Conservation (phyloP, 2,888 invertebrate species). For the Endotricha flammealis region DNA sequence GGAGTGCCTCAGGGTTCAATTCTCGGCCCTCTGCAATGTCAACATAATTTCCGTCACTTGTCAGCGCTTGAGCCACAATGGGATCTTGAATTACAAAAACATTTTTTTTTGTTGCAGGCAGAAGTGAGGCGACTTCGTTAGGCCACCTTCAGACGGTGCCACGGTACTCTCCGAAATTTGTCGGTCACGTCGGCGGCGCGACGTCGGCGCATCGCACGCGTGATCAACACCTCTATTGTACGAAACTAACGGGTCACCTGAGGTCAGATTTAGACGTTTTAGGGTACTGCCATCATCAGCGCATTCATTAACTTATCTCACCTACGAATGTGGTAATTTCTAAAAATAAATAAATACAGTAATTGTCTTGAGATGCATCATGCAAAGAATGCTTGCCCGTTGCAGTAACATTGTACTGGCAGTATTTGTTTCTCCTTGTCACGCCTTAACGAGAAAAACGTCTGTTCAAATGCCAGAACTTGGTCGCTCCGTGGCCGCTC, state of each 20-base stretch:
- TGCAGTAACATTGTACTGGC: too few species aligned
- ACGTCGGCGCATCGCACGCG: constrained; percentile 18
- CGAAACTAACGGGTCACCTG: constrained; percentile 24
- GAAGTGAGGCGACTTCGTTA: not conserved
- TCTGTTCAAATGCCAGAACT: constrained; percentile 3
- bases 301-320: not conserved
- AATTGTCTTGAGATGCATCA: too few species aligned
- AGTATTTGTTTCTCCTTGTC: not conserved
- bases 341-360: too few species aligned
- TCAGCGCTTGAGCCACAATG: constrained; percentile 1
- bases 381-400: too few species aligned
- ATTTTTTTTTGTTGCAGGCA: constrained; percentile 8
- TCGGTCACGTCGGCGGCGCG: not conserved
- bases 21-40: constrained; percentile 4
- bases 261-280: constrained; percentile 23
- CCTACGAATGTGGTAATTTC: not conserved
- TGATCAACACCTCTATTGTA: constrained; percentile 39
- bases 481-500: constrained; percentile 10
- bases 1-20: not conserved
- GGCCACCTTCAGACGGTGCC: not conserved
- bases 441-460: not conserved
- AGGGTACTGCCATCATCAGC: constrained; percentile 13
- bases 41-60: constrained; percentile 7
- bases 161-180: constrained; percentile 1
- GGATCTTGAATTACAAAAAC: constrained; percentile 2